These are phyloP conservation scores for Tetheella fluctuosa DNA, from an alignment of 2,888 invertebrate genomes.

Conservation along the genomic window DNA sequence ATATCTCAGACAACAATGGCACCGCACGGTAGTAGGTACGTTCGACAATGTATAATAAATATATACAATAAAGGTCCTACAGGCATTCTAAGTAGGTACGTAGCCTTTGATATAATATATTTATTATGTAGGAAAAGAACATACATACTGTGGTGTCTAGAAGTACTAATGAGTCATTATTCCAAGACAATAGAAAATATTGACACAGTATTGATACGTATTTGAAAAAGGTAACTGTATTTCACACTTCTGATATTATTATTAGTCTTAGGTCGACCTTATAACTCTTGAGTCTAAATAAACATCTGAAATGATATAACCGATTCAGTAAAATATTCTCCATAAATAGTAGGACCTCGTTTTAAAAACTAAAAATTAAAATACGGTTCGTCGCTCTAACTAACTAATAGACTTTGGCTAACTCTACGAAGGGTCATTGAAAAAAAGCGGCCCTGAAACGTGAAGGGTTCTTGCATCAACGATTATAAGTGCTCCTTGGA, in stretches of 20 bases:
- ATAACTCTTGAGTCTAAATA: no score
- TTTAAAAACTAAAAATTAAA: no score
- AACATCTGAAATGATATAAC: no score
- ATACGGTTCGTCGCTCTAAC: neutral
- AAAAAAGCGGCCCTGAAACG: conserved; percentile 1
- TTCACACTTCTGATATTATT: no score
- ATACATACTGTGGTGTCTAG: neutral
- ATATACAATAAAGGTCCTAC: neutral
- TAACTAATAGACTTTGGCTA: neutral
- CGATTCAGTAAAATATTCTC: no score
- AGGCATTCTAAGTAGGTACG: neutral
- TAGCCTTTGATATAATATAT: neutral
- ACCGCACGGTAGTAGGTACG: neutral
- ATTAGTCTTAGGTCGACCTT: no score
- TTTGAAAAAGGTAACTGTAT: no score
- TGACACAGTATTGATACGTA: no score
- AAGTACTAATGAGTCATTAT: neutral
- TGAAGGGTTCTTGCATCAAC: conserved; percentile 1
- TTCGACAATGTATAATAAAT: neutral
- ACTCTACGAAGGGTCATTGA: neutral
- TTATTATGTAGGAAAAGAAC: no score
- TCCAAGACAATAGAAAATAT: no score
- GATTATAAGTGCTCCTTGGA: neutral
- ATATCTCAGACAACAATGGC: neutral
- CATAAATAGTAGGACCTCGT: no score